phyloP scores from a whole-genome alignment of 2,888 invertebrate species.

The Liposcelis brunnea region DNA sequence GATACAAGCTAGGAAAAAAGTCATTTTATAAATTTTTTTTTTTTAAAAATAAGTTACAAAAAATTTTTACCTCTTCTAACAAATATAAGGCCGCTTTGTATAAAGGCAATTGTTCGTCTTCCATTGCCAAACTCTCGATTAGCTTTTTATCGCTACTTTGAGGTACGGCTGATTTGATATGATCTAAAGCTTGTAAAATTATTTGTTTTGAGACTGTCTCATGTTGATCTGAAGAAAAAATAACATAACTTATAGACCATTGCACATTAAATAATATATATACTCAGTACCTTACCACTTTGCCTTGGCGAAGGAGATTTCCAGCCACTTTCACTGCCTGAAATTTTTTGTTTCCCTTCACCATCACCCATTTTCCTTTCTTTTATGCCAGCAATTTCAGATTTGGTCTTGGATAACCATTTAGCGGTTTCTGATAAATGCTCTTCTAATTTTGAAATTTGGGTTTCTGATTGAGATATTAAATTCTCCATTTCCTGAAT shows the following conservation, averaged over 20 bases:
- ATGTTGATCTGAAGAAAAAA: background rate
- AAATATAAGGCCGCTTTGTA: slow-evolving; percentile 36
- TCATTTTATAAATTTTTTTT: slow-evolving; percentile 5
- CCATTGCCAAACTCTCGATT: slow-evolving; percentile 10
- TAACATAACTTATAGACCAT: too few species aligned
- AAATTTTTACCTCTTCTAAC: slow-evolving; percentile 29
- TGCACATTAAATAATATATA: too few species aligned
- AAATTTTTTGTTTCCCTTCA: too few species aligned
- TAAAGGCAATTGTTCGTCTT: slow-evolving; percentile 22
- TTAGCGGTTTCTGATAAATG: slow-evolving; percentile 1
- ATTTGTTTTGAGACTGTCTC: slow-evolving; percentile 12
- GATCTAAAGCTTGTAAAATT: slow-evolving; percentile 13
- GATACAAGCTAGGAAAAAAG: slow-evolving; percentile 22
- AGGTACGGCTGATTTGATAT: slow-evolving; percentile 14
- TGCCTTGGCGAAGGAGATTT: too few species aligned
- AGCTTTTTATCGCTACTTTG: slow-evolving; percentile 10
- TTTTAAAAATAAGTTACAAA: background rate
- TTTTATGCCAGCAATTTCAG: too few species aligned
- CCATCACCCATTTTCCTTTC: too few species aligned
- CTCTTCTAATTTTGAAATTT: background rate
- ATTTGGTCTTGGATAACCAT: background rate
- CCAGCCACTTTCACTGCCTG: too few species aligned
- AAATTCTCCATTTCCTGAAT: slow-evolving; percentile 2
- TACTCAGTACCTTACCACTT: too few species aligned
- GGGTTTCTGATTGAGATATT: slow-evolving; percentile 3